Evolutionary conservation across 2,888 invertebrate species (phyloP).

Genomic region (Buathra laborator): DNA sequence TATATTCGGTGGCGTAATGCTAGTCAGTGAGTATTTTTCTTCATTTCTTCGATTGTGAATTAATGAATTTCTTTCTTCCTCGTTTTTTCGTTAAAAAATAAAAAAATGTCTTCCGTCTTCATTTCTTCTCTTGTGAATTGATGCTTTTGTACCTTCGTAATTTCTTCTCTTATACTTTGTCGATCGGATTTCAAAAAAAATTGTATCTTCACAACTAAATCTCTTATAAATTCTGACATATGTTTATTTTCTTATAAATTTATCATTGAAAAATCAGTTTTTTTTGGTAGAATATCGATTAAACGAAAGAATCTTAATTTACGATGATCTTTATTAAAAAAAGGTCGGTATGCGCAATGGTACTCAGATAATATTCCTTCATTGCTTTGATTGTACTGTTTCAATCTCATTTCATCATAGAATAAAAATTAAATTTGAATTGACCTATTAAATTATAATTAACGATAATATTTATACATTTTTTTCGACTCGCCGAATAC

Average conservation of each 20-base stretch:
- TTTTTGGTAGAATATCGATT: too few relatives aligned
- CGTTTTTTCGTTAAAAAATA: conserved; percentile 2
- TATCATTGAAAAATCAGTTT: too few relatives aligned
- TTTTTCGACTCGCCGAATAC: too few relatives aligned
- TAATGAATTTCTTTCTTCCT: conserved; percentile 9
- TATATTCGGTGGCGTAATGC: conserved; percentile 94
- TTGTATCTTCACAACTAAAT: too few relatives aligned
- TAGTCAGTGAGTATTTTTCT: conserved; percentile 90
- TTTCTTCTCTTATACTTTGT: too few relatives aligned
- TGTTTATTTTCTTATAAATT: conserved; percentile 21
- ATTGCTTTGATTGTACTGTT: too few relatives aligned
- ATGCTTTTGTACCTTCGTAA: neutral
- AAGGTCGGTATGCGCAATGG: too few relatives aligned
- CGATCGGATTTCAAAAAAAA: neutral
- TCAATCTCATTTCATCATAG: too few relatives aligned
- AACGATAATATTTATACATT: too few relatives aligned
- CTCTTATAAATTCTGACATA: neutral
- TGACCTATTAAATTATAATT: too few relatives aligned
- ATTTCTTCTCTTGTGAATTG: neutral
- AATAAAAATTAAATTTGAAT: too few relatives aligned
- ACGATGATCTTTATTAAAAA: neutral
- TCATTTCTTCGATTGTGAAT: conserved; percentile 17
- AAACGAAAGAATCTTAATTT: neutral
- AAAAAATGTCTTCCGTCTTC: conserved; percentile 19
- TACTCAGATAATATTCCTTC: too few relatives aligned